Base-by-base conservation (phyloP, 1,140 invertebrate species). In the Nasonia longicornis region DNA sequence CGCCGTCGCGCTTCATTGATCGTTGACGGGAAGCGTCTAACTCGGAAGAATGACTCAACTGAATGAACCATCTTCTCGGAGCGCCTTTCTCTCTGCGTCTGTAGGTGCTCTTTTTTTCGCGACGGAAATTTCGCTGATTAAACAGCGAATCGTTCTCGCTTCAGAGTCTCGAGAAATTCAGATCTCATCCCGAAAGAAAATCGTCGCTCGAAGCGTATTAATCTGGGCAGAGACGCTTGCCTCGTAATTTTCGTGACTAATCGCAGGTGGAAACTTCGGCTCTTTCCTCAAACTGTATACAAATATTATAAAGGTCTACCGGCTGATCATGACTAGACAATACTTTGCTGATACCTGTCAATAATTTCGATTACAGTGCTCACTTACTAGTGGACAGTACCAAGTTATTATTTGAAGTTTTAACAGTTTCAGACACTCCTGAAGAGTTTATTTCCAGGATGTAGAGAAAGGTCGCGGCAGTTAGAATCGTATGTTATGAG, bases 31-130 rank as follows among this genome's bases (percentile, higher is more conserved):
- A 71, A 81, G 52, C 35, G 66, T 45, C 63, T 42, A n/a, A 45
- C 16, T 67, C 14, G 48, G 71, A 77, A 63, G 48, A 77, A 71
- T 81, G 73, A 81, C 66, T 77, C 74, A 58, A 81, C 73, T 31
- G 4, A 72, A 77, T 76, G 70, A 74, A 48, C 63, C 52, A 64
- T 38, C n/a, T 66, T 77, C 75, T 66, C 58, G 38, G 38, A 42
- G 11, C 64, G 31, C 26, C 20, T 76, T 76, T 20, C 45, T 42
- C 48, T 81, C 16, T 3, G 22, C 26, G 45, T 3, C 35, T 31
- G 6, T 35, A 22, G 52, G 16, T 10, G 26, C 3, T 67, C n/a
- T 22, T 71, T 79, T 26, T 58, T 52, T n/a, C 77, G 52, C 52
- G 20, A 26, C 20, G 8, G 58, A 66, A 48, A 74, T 64, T 74